Evolutionary conservation across 2,797 vertebrate genomes (phyloP).

Genomic region (Enteromius mattozi): DNA sequence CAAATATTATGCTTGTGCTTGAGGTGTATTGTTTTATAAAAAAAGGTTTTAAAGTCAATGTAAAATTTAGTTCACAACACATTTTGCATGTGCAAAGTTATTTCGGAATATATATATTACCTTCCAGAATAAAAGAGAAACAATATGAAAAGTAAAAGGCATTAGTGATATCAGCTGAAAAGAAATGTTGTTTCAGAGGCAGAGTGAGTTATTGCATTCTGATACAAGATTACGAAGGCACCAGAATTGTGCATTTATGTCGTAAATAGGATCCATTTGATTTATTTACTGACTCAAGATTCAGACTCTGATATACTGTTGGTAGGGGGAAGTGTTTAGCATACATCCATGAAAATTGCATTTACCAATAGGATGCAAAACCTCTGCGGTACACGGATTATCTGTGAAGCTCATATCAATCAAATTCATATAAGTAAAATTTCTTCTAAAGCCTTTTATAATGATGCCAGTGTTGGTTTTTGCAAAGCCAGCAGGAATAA

Average conservation of each 20-base stretch:
- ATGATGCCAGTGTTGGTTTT: conserved; percentile 23
- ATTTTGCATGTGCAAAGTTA: not conserved
- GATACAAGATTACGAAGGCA: conserved; percentile 2
- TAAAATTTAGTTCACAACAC: not conserved
- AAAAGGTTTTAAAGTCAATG: not conserved
- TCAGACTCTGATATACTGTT: conserved; percentile 16
- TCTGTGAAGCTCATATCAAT: conserved; percentile 49
- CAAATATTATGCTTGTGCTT: conserved; percentile 64
- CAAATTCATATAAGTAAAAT: conserved; percentile 46
- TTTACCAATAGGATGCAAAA: conserved; percentile 39
- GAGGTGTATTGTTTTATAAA: conserved; percentile 1
- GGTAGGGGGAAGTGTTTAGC: conserved; percentile 16
- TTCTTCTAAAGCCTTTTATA: conserved; percentile 27
- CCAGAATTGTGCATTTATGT: conserved; percentile 12
- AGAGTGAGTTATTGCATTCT: conserved; percentile 18
- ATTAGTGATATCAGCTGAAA: not conserved
- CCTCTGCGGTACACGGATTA: conserved; percentile 40
- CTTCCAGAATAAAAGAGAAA: not conserved
- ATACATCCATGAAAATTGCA: conserved; percentile 26
- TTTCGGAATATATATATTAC: not conserved
- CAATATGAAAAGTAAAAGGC: not conserved
- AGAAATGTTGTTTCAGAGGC: not conserved
- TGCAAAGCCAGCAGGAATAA: conserved; percentile 37
- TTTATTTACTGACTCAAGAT: conserved; percentile 30
- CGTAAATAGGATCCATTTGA: conserved; percentile 48